Base-by-base conservation (phyloP, 2,888 invertebrate species). In the Tinea pellionella region DNA sequence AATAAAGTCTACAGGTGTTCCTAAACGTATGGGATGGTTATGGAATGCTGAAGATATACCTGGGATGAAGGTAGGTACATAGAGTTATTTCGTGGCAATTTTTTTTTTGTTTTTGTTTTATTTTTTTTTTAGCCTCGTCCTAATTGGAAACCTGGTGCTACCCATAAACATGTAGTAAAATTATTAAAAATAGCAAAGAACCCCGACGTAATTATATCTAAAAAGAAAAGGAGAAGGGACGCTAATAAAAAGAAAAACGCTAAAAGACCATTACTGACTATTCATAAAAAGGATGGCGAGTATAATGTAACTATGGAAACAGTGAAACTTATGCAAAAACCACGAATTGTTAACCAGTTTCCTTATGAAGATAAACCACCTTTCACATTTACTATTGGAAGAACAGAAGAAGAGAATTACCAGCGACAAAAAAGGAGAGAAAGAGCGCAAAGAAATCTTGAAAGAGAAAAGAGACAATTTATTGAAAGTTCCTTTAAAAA, bases 11-110 rank as follows among this genome's bases (percentile, higher is more conserved):
- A 37, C 59, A 3, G 9, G 66, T 61, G 86, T 88, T 24, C 88
- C 87, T n/a, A 83, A 77, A 63, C 62, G 64, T 32, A 88, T 87
- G 86, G 88, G 88, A n/a, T 88, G 88, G 88, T 67, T 86, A 19
- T 88, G 88, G 88, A 84, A 72, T 63, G 76, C 84, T 60, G 79
- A 82, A 62, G 68, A 82, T 65, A 63, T 79, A 32, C 80, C 84
- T 57, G 88, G 86, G 53, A 61, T 84, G 63, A 82, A 79, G 80
- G 87, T 85, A 77, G 18, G 29, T 53, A 4, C 8, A 53, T 51
- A 51, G 3, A 13, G 4, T 3, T 15, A 51, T 51, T 56, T 30
- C 3, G 2, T 51, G 2, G 18, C 16, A 51, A 3, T 15, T 15
- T 4, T 3, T 13, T 2, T 47, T 18, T 18, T 56, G 37, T 37